These are phyloP conservation scores for Hepsetus odoe DNA, from an alignment of 2,113 vertebrate species.

Conservation along the genomic window DNA sequence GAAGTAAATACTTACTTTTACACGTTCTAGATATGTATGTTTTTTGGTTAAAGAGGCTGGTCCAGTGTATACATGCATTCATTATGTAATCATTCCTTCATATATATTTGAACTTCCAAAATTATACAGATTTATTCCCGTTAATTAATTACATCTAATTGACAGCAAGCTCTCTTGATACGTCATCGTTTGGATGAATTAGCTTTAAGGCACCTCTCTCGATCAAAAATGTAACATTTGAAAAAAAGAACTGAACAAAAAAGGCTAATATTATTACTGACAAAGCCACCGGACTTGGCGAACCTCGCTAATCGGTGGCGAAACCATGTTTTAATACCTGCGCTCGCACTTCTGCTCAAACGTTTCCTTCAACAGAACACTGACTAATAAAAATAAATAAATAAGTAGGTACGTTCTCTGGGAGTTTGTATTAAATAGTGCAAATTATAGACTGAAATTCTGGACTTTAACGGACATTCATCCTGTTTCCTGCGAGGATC, in stretches of 20 bases:
- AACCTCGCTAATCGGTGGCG: neutral
- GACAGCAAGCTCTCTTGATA: neutral
- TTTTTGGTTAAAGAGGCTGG: too few species aligned
- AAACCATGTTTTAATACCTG: neutral
- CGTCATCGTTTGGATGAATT: neutral
- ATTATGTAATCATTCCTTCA: neutral
- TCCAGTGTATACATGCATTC: too few species aligned
- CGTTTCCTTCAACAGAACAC: neutral
- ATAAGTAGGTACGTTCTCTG: neutral
- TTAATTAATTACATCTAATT: neutral
- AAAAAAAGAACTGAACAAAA: neutral
- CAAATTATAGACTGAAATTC: neutral
- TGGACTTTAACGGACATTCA: neutral
- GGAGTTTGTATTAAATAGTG: constrained; percentile 19
- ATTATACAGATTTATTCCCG: neutral
- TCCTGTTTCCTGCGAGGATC: neutral
- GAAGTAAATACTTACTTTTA: too few species aligned
- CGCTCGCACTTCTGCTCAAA: neutral
- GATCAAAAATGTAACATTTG: neutral
- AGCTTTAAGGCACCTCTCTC: neutral
- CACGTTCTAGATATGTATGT: too few species aligned
- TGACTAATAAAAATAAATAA: neutral
- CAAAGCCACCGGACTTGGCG: neutral
- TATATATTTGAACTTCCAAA: neutral
- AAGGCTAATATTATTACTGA: neutral